phyloP scores from a whole-genome alignment of 2,113 vertebrate species.

The Prunella himalayana region DNA sequence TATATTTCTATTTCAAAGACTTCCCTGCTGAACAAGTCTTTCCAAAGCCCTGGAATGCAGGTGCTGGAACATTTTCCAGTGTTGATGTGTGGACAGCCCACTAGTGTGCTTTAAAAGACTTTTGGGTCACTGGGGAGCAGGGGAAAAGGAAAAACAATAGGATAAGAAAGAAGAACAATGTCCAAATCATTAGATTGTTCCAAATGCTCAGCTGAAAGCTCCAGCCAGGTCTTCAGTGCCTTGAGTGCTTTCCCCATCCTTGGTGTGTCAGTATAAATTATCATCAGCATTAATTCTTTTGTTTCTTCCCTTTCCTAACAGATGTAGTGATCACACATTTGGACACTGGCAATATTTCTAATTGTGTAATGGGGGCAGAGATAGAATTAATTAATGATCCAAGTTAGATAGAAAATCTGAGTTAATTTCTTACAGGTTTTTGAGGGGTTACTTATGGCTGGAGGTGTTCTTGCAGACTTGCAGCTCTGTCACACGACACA shows the following conservation, averaged over 20 bases:
- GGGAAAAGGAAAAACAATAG: neutral
- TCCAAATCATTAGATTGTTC: neutral
- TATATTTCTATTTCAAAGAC: neutral
- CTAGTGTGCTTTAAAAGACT: neutral
- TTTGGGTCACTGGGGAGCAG: neutral
- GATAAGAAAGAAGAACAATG: neutral
- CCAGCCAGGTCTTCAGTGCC: slow-evolving; percentile 18
- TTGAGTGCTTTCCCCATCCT: slow-evolving; percentile 13
- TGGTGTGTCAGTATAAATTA: slow-evolving; percentile 54
- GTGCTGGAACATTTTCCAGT: neutral
- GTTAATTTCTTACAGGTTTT: slow-evolving; percentile 49
- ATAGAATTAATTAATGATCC: slow-evolving; percentile 59
- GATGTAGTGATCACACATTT: slow-evolving; percentile 44
- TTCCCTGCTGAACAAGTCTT: neutral
- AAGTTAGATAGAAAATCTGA: slow-evolving; percentile 7
- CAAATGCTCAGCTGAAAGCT: slow-evolving; percentile 32
- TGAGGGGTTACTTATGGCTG: neutral
- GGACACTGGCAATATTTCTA: slow-evolving; percentile 53
- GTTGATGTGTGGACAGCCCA: neutral
- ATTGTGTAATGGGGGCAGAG: slow-evolving; percentile 18
- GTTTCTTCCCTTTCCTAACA: slow-evolving; percentile 55
- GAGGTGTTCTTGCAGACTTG: neutral
- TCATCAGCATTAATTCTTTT: slow-evolving; percentile 61
- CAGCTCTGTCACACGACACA: neutral
- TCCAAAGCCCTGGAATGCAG: neutral